Evolutionary conservation across 2,113 vertebrate species (phyloP), one percentile per base, ranked within the genome.

Genomic region (Spermophilus dauricus): DNA sequence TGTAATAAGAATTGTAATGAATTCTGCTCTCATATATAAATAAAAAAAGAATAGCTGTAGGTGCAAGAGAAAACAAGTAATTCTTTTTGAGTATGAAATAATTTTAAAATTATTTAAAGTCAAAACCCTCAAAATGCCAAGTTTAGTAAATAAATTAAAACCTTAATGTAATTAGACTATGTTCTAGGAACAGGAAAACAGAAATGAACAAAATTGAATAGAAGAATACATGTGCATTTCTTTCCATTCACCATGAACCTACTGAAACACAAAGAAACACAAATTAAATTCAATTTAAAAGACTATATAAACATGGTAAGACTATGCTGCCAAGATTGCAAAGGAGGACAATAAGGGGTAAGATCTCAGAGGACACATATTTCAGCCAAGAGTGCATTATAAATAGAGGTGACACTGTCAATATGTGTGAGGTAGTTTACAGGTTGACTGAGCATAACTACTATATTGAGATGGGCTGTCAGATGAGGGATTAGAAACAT

Each of bases 121-220:
- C 34, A 85, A 81, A 91, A 48, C 69, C 84, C 1, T 2, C 6
- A 1, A 30, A 61, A 73, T 53, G 14, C 20, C 89, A 58, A 22
- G 5, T 17, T 65, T 42, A 56, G 1, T 58, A 85, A 34, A 17
- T 48, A 94, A 39, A 88, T 22, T 6, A 17, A 30, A 90, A 63
- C 53, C 18, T 81, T 75, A 69, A 88, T 76, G 13, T 80, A 76
- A 85, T 81, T 63, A 82, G 63, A 14, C 1, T 53, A 26, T 24
- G 0, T 72, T 83, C 24, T 63, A 86, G 39, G 12, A 91, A 20
- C 1, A 77, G 17, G 16, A 75, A 96, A 42, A 70, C 2, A 93
- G 39, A 76, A 84, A 88, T 51, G n/a, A 82, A 86, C 67, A 76
- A 77, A 96, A 42, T 10, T 67, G 58, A 51, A 92, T 82, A 45